Evolutionary conservation across 2,888 invertebrate species (phyloP), one percentile per base, ranked within the genome.

Genomic region (Tachina fera): DNA sequence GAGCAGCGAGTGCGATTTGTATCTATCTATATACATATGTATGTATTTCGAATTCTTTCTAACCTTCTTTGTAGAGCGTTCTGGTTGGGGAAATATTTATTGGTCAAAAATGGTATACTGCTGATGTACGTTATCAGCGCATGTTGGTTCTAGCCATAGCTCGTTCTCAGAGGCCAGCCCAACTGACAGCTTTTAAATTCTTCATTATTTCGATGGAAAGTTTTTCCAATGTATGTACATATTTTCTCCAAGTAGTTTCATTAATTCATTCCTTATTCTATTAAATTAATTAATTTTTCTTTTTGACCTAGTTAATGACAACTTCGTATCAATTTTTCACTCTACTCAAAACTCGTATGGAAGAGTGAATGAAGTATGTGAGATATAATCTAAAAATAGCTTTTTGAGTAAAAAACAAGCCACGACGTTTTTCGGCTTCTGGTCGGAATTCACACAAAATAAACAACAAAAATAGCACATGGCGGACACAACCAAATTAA

Each of bases 301-400:
- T 56, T 22, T 61, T 47, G 14, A 14, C 11, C 3, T 72, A 89
- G 89, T 60, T 89, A 39, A 71, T 87, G 22, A 87, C 88, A 49
- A 88, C 87, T 19, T 79, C 89, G 6, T 89, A 89, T 77, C 89
- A 89, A 60, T 87, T 89, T 41, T 89, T 89, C 47, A 89, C 89
- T 10, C 68, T 89, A 3, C 72, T 89, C 4, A 87, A 83, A 67
- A 86, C 89, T 0, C 83, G 84, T n/a, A 83, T 88, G 72, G 85
- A 87, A n/a, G 88, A 88, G 31, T 11, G 72, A 9, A 22, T 31
- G 31, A 68, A 41, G 19, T n/a, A 11, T 68, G 61, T 75, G n/a
- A n/a, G 39, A 41, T n/a, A n/a, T n/a, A n/a, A n/a, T n/a, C n/a
- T n/a, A n/a, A n/a, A n/a, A n/a, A n/a, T n/a, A n/a, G n/a, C n/a